phyloP scores from a whole-genome alignment of 2,797 vertebrate genomes.

The Hemitrygon akajei region DNA sequence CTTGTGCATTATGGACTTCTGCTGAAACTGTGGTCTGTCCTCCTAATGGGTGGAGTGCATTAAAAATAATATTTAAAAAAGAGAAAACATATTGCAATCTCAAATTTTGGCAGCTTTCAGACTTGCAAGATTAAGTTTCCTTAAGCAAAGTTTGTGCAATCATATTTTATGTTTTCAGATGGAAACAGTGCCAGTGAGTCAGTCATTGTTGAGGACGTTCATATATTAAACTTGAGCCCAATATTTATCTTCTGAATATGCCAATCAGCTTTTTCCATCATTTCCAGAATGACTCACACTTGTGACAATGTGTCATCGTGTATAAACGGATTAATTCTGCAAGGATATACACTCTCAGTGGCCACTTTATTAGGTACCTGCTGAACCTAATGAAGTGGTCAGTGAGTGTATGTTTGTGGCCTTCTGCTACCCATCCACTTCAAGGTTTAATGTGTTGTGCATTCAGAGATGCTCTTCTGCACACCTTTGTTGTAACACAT shows the following conservation, averaged over 20 bases:
- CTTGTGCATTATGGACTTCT: background rate
- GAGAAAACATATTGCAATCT: background rate
- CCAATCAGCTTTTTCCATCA: background rate
- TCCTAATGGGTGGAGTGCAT: background rate
- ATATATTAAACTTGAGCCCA: background rate
- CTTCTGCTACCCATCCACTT: too few species aligned
- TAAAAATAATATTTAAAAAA: background rate
- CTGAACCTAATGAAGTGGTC: too few species aligned
- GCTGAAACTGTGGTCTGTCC: constrained; percentile 2
- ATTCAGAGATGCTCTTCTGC: too few species aligned
- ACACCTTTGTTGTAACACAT: too few species aligned
- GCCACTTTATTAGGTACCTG: too few species aligned
- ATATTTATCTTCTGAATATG: constrained; percentile 13
- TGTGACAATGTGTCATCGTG: background rate
- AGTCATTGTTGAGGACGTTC: background rate
- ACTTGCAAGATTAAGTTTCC: background rate
- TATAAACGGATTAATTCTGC: constrained; percentile 13
- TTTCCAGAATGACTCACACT: constrained; percentile 21
- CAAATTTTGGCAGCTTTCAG: background rate
- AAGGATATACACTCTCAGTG: too few species aligned
- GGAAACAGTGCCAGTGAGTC: constrained; percentile 14
- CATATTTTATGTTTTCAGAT: background rate
- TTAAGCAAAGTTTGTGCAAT: constrained; percentile 17
- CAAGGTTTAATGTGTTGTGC: too few species aligned
- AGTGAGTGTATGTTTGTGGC: too few species aligned